phyloP scores from a whole-genome alignment of 2,888 invertebrate species.

The Zele albiditarsus region DNA sequence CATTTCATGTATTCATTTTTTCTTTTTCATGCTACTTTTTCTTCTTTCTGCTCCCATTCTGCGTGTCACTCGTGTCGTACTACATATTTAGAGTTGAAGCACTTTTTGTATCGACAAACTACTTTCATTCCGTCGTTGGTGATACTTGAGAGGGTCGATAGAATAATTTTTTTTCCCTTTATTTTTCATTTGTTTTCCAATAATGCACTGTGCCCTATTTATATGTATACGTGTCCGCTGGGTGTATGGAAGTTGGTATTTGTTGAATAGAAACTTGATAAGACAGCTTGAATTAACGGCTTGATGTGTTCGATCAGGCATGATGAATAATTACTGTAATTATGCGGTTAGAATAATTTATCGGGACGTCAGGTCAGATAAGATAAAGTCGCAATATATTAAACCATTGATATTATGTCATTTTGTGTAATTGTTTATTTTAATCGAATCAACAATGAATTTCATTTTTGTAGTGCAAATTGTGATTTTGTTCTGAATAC shows the following conservation, averaged over 20 bases:
- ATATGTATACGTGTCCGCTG: neutral
- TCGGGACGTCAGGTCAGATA: constrained; percentile 9
- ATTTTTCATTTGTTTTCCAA: neutral
- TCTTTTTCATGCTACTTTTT: neutral
- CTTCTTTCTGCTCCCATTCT: neutral
- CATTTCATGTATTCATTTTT: neutral
- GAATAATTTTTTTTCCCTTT: neutral
- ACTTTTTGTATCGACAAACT: neutral
- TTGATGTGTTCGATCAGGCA: neutral
- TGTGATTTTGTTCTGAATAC: too few relatives aligned
- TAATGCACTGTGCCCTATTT: neutral
- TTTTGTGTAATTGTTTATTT: neutral
- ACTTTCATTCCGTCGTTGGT: neutral
- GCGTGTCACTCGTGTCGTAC: neutral
- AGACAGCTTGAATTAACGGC: constrained; percentile 20
- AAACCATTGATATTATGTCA: neutral
- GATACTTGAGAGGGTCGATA: neutral
- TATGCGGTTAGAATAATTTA: constrained; percentile 28
- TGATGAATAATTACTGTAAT: constrained; percentile 29
- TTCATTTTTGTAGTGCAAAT: too few relatives aligned
- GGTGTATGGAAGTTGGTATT: neutral
- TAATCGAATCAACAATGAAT: too few relatives aligned
- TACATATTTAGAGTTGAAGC: neutral
- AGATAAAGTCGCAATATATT: constrained; percentile 1
- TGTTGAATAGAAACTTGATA: constrained; percentile 2